A percentile compares a stretch with the other conserved stretches of the same genome.
Conservation (phyloP, 92 coral and sea anemone species). For the Umimayanthus kanabou region DNA sequence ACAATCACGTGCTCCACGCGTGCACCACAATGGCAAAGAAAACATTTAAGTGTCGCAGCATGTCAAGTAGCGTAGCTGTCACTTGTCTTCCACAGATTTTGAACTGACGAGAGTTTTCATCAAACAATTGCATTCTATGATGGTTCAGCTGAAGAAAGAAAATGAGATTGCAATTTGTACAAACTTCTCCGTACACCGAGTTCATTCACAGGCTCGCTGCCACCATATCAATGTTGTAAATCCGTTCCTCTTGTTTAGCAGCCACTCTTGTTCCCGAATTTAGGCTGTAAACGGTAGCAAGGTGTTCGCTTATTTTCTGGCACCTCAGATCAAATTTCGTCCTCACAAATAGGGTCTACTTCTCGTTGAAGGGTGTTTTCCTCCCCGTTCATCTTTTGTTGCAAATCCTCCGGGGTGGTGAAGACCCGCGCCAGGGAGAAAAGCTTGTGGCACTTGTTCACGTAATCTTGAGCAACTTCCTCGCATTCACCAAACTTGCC, state of each 20-base stretch:
- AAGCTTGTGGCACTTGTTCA: constrained; percentile 75
- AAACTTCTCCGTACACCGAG: neutral
- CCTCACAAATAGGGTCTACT: constrained; percentile 72
- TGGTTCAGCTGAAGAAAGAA: neutral
- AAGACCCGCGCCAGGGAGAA: constrained; percentile 79
- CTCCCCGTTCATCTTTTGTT: constrained; percentile 28
- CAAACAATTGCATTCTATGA: neutral
- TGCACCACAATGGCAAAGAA: neutral
- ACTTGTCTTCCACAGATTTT: neutral
- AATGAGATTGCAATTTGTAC: neutral
- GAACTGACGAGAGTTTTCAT: neutral
- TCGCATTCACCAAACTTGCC: constrained; percentile 95
- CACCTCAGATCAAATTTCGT: constrained; percentile 45
- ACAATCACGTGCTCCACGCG: neutral
- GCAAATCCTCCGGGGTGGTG: constrained; percentile 58
- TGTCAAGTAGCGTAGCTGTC: neutral
- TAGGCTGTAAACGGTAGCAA: neutral
- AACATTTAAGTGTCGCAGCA: neutral
- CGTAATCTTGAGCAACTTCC: constrained; percentile 72
- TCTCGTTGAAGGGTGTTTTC: constrained; percentile 22
- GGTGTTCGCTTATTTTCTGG: neutral
- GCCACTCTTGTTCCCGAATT: neutral
- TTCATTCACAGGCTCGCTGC: neutral
- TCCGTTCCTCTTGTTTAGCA: neutral
- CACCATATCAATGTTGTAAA: neutral